Percentiles rank a stretch among this genome's conserved stretches.
These are phyloP conservation scores for Pasiphila rectangulata DNA, from an alignment of 2,888 invertebrate species.

Conservation along the genomic window DNA sequence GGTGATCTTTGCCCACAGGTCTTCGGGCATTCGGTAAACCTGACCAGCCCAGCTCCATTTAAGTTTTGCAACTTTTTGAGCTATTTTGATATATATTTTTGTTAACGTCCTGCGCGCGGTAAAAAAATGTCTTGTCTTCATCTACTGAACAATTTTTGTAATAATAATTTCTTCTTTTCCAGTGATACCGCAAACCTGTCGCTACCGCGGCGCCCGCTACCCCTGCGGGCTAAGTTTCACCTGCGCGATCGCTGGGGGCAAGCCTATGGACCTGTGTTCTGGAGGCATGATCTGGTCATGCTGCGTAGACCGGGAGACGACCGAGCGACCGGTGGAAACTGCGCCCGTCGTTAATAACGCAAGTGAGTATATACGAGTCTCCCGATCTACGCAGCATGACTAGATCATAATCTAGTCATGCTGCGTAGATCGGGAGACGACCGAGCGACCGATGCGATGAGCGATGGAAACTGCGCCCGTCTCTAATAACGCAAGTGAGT, in stretches of 20 bases:
- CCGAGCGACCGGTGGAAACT: conserved; percentile 78
- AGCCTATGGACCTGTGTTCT: conserved; percentile 93
- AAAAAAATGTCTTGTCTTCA: no score
- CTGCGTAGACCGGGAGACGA: conserved; percentile 89
- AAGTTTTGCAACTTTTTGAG: no score
- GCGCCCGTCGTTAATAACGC: conserved; percentile 89
- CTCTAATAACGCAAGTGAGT: conserved; percentile 94
- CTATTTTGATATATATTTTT: no score
- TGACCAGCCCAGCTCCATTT: no score
- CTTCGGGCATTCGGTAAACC: no score
- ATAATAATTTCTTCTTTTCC: conserved; percentile 67
- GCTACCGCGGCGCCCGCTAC: conserved; percentile 91
- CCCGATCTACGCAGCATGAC: conserved; percentile 94
- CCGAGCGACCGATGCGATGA: conserved; percentile 76
- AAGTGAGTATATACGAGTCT: conserved; percentile 89
- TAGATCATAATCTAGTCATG: conserved; percentile 97
- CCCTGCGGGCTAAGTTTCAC: conserved; percentile 95
- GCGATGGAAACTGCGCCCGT: conserved; percentile 82
- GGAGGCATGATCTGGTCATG: conserved; percentile 98
- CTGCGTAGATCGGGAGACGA: conserved; percentile 89
- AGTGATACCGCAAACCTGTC: conserved; percentile 94
- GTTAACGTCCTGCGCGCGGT: no score
- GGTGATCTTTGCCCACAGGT: no score
- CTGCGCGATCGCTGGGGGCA: conserved; percentile 92
- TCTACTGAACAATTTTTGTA: no score